Evolutionary conservation across 2,113 vertebrate genomes (phyloP).

Genomic region (Mustelus asterias): DNA sequence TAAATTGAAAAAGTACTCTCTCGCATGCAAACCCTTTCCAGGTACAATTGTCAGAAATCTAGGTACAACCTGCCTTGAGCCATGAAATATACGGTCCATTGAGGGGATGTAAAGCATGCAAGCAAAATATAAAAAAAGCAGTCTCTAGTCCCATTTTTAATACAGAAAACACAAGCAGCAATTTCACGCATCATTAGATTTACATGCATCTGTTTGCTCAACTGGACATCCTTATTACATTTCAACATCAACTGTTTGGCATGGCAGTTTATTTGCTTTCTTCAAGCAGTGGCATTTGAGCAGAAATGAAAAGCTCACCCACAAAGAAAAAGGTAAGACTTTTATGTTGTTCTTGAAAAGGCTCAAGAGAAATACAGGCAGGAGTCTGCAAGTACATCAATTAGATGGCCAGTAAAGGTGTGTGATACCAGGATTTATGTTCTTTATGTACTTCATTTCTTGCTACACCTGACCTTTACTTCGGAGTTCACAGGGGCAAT

Average conservation of each 20-base stretch:
- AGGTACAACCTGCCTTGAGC: neutral
- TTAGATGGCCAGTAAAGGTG: neutral
- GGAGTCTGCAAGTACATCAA: neutral
- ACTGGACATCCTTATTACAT: neutral
- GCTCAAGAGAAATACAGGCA: neutral
- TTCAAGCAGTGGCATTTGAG: neutral
- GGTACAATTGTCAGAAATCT: neutral
- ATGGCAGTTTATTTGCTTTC: neutral
- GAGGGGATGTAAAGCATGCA: neutral
- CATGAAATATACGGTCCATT: neutral
- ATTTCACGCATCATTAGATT: slow-evolving; percentile 30
- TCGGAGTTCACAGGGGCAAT: too few species aligned
- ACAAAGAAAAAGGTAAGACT: neutral
- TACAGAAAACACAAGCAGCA: slow-evolving; percentile 18
- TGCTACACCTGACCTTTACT: too few species aligned
- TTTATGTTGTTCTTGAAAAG: neutral
- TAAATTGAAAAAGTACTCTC: neutral
- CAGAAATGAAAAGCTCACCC: neutral
- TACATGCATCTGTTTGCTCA: slow-evolving; percentile 15
- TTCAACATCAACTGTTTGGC: neutral
- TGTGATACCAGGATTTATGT: neutral
- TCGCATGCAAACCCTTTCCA: neutral
- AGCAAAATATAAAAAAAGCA: neutral
- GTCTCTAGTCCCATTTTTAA: neutral
- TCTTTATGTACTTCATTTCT: too few species aligned